Evolutionary conservation across 2,888 invertebrate genomes (phyloP).

Genomic region (Rhagonycha lutea): DNA sequence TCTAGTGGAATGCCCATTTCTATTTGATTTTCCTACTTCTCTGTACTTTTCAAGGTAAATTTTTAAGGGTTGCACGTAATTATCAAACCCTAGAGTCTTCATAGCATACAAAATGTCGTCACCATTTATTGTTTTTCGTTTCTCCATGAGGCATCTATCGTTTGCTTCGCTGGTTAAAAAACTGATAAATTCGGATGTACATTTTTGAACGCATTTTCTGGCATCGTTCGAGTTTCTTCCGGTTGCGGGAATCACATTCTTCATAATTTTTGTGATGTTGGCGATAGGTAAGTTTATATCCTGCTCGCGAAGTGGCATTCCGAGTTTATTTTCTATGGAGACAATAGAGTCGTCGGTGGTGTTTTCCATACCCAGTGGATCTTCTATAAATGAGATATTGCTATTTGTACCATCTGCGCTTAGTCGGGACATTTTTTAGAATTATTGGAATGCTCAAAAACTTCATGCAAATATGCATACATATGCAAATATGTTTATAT

Average conservation of each 20-base stretch:
- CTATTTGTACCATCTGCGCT: too few species aligned
- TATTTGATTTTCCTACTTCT: conserved; percentile 69
- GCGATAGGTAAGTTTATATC: conserved; percentile 98
- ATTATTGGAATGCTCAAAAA: too few species aligned
- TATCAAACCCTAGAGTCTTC: conserved; percentile 95
- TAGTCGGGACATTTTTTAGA: too few species aligned
- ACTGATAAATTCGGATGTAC: conserved; percentile 98
- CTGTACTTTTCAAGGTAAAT: conserved; percentile 93
- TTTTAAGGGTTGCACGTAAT: conserved; percentile 95
- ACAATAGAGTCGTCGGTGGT: conserved; percentile 79
- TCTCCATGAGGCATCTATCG: conserved; percentile 95
- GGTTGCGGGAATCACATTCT: conserved; percentile 92
- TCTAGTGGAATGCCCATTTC: conserved; percentile 54
- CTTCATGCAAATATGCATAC: too few species aligned
- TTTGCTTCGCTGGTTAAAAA: conserved; percentile 99
- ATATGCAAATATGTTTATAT: too few species aligned
- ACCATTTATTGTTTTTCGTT: conserved; percentile 98
- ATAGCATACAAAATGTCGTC: conserved; percentile 97
- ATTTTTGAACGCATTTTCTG: conserved; percentile 98
- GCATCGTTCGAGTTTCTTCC: conserved; percentile 99
- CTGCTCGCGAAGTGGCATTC: conserved; percentile 80
- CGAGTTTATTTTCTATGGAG: conserved; percentile 66
- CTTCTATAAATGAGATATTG: conserved; percentile 45
- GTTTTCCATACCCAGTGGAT: conserved; percentile 65
- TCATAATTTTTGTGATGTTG: conserved; percentile 99